phyloP scores from a whole-genome alignment of 2,113 vertebrate species.

The Hymenochirus boettgeri region DNA sequence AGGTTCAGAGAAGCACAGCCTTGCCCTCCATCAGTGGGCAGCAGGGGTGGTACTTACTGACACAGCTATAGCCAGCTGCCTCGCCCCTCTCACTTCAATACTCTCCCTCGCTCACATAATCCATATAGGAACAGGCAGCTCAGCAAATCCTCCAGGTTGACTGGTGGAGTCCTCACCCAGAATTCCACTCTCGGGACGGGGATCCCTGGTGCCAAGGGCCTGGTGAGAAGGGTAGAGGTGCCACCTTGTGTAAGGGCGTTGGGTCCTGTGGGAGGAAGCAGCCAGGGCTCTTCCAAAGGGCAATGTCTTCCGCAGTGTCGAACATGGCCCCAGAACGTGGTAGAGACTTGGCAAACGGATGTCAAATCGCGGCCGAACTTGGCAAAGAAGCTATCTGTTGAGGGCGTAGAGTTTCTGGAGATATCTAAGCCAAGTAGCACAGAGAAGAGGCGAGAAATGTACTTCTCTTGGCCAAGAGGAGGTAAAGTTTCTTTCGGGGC shows the following conservation, averaged over 20 bases:
- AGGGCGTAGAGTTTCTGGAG: slow-evolving; percentile 90
- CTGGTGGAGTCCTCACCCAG: slow-evolving; percentile 98
- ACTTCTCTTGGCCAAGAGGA: slow-evolving; percentile 81
- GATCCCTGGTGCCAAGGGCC: slow-evolving; percentile 35
- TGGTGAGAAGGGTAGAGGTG: slow-evolving; percentile 35
- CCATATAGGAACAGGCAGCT: slow-evolving; percentile 92
- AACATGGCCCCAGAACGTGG: slow-evolving; percentile 80
- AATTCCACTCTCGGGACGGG: slow-evolving; percentile 71
- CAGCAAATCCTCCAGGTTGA: slow-evolving; percentile 97
- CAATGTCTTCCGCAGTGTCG: slow-evolving; percentile 56
- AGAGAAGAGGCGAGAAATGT: slow-evolving; percentile 81
- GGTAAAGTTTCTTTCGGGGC: slow-evolving; percentile 80
- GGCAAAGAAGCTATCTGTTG: slow-evolving; percentile 92
- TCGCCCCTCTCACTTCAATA: slow-evolving; percentile 88
- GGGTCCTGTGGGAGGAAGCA: slow-evolving; percentile 14
- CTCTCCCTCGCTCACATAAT: slow-evolving; percentile 96
- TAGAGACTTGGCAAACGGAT: slow-evolving; percentile 96
- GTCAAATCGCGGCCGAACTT: slow-evolving; percentile 88
- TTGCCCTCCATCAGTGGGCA: not conserved
- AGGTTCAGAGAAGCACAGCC: slow-evolving; percentile 4
- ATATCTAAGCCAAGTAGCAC: slow-evolving; percentile 90
- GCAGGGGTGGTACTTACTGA: slow-evolving; percentile 58
- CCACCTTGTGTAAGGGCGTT: not conserved
- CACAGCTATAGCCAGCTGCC: slow-evolving; percentile 49
- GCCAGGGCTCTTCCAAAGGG: slow-evolving; percentile 47